A percentile compares a stretch with the other conserved stretches of the same genome.
Evolutionary conservation across 2,888 invertebrate genomes (phyloP).

Genomic region (Neuroscelio doddi): DNA sequence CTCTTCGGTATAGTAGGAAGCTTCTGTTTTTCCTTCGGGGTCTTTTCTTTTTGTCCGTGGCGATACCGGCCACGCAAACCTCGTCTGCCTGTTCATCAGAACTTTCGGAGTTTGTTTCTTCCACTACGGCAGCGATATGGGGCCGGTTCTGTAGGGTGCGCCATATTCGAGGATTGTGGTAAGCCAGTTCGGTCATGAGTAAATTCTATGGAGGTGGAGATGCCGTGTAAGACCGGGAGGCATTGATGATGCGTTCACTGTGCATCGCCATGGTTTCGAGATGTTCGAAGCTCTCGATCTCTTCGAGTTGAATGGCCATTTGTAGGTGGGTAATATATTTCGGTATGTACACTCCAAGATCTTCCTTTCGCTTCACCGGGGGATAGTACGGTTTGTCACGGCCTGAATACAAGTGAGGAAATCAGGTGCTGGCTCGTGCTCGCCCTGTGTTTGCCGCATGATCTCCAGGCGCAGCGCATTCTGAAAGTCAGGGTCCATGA

Average conservation of each 20-base stretch:
- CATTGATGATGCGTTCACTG: background rate
- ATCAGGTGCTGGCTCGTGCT: conserved; percentile 3
- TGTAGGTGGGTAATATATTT: conserved; percentile 4
- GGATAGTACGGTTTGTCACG: background rate
- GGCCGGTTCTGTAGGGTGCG: too few relatives aligned
- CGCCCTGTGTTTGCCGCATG: background rate
- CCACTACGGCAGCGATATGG: too few relatives aligned
- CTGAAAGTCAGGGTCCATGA: background rate
- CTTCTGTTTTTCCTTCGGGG: too few relatives aligned
- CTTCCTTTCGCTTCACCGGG: background rate
- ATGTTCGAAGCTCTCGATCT: background rate
- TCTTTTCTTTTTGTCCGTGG: too few relatives aligned
- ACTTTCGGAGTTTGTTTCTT: too few relatives aligned
- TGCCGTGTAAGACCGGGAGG: background rate
- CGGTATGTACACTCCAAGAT: background rate
- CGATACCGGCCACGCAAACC: too few relatives aligned
- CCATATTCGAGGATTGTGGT: background rate
- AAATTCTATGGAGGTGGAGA: conserved; percentile 11
- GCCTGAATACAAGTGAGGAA: conserved; percentile 8
- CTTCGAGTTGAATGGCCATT: background rate
- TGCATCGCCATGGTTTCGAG: background rate
- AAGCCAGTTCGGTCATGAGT: conserved; percentile 8
- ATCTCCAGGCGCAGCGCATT: background rate
- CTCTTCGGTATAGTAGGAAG: too few relatives aligned
- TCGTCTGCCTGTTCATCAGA: too few relatives aligned